Evolutionary conservation across 2,888 invertebrate species (phyloP).

Genomic region (Coleophora deauratella): DNA sequence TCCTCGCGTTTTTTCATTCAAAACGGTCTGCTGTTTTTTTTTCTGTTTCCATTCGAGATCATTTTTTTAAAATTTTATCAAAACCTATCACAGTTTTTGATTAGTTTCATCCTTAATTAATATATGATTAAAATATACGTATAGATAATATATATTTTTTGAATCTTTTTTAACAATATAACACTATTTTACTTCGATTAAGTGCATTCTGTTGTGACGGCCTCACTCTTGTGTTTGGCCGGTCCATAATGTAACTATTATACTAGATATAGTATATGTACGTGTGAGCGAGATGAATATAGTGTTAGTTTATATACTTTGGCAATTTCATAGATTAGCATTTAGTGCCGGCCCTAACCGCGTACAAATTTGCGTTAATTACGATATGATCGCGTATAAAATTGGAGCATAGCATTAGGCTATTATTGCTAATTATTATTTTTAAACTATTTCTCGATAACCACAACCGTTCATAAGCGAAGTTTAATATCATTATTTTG

Average conservation of each 20-base stretch:
- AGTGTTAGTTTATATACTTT: constrained; percentile 25
- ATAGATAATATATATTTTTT: constrained; percentile 69
- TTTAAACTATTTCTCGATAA: constrained; percentile 71
- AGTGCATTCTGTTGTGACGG: constrained; percentile 18
- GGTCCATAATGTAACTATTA: constrained; percentile 10
- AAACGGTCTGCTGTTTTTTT: constrained; percentile 15
- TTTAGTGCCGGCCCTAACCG: constrained; percentile 25
- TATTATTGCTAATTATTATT: constrained; percentile 71
- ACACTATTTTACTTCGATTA: constrained; percentile 67
- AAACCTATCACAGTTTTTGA: constrained; percentile 75
- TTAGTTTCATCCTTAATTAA: constrained; percentile 73
- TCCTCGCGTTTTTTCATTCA: neutral
- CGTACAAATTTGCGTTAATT: constrained; percentile 36
- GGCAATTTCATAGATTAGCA: constrained; percentile 35
- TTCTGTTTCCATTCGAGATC: constrained; percentile 25
- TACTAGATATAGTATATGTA: constrained; percentile 4
- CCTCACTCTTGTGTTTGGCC: constrained; percentile 12
- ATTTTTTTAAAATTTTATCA: constrained; percentile 70
- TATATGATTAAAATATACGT: constrained; percentile 73
- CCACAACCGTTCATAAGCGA: constrained; percentile 75
- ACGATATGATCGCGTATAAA: constrained; percentile 65
- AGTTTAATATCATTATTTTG: constrained; percentile 68
- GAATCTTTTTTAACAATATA: constrained; percentile 71
- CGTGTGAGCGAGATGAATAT: constrained; percentile 29
- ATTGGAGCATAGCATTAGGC: constrained; percentile 65